phyloP scores from a whole-genome alignment of 2,113 vertebrate genomes.

The Edolisoma coerulescens region DNA sequence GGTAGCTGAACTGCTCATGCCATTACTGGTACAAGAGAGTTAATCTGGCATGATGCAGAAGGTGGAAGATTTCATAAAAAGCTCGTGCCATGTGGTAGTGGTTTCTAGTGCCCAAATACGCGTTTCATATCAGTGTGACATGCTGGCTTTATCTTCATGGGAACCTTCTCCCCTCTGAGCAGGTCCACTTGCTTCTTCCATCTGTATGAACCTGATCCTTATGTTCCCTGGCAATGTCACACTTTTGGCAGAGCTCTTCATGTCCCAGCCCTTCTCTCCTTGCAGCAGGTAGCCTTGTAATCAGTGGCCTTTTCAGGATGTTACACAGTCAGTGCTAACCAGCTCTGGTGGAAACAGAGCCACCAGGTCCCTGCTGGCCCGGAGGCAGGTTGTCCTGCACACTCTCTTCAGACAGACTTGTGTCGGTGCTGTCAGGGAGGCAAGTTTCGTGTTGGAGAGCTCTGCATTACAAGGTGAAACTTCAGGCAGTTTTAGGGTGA shows the following conservation, averaged over 20 bases:
- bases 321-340: neutral
- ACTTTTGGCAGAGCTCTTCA: neutral
- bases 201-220: neutral
- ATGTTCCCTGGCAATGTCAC: neutral
- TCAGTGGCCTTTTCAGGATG: neutral
- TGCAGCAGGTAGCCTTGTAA: neutral
- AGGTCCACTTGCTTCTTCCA: neutral
- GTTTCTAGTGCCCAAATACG: neutral
- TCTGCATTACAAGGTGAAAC: fast-evolving
- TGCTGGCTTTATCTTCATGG: neutral
- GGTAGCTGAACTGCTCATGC: neutral
- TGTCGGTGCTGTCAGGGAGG: neutral
- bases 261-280: neutral
- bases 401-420: neutral
- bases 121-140: neutral
- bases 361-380: neutral
- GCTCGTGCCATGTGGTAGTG: neutral
- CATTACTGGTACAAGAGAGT: neutral
- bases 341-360: neutral
- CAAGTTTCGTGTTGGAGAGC: neutral
- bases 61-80: slow-evolving; percentile 13
- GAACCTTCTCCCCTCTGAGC: neutral
- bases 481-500: neutral
- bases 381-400: neutral
- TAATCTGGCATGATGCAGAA: slow-evolving; percentile 1